Evolutionary conservation across 2,888 invertebrate genomes (phyloP).

Genomic region (Plebejus melissa): DNA sequence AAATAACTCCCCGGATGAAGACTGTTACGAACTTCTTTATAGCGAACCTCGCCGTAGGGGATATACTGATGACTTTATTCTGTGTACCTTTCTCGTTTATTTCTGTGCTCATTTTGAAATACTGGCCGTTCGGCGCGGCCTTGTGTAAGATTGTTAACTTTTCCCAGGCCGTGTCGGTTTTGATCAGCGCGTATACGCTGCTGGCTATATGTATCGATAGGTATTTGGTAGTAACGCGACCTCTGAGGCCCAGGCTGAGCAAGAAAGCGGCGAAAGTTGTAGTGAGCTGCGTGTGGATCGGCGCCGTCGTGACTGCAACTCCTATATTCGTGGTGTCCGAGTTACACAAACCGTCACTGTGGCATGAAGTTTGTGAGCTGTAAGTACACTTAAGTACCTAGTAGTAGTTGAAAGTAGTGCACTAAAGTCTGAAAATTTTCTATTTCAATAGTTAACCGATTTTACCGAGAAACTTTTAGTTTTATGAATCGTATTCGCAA

Average conservation of each 20-base stretch:
- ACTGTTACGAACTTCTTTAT: conserved; percentile 96
- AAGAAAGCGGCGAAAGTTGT: conserved; percentile 79
- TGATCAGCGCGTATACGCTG: conserved; percentile 92
- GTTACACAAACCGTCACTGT: conserved; percentile 74
- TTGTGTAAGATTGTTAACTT: conserved; percentile 91
- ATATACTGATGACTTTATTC: conserved; percentile 92
- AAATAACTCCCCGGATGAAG: conserved; percentile 90
- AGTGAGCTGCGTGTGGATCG: conserved; percentile 82
- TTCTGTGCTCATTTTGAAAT: conserved; percentile 86
- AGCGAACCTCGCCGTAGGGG: conserved; percentile 92
- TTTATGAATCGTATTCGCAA: not conserved
- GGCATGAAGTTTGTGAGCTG: conserved; percentile 79
- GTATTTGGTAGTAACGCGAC: conserved; percentile 90
- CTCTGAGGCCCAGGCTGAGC: conserved; percentile 85
- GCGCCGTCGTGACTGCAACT: conserved; percentile 84
- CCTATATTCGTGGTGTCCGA: conserved; percentile 85
- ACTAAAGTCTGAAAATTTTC: not conserved
- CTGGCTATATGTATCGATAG: conserved; percentile 91
- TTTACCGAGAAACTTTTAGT: not conserved
- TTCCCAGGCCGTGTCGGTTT: conserved; percentile 87
- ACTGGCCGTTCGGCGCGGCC: conserved; percentile 92
- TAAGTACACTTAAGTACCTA: conserved; percentile 52
- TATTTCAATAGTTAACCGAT: not conserved
- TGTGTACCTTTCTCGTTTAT: conserved; percentile 95
- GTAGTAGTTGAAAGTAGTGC: not conserved